Base-by-base conservation (phyloP, 2,888 invertebrate genomes). In the Acleris cristana region DNA sequence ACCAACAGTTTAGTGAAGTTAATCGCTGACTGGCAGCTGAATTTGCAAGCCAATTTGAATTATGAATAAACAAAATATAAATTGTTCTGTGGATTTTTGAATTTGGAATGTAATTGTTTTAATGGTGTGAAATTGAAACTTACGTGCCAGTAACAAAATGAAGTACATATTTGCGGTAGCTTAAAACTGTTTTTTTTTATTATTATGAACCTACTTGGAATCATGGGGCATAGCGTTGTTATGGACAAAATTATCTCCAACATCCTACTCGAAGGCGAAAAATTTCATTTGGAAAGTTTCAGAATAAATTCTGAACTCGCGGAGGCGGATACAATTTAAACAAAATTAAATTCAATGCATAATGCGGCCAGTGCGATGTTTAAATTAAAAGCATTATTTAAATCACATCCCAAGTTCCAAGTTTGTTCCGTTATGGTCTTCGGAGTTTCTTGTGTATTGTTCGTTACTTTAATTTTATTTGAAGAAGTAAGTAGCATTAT, bases 371-470 rank as follows among this genome's bases (percentile, higher is more conserved):
- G 58, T 54, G 34, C 67, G 53, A 63, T 67, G 58, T 63, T 63
- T 67, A 76, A 79, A 77, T 79, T 76, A 74, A 78, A 74, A 77
- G 72, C 71, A 77, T 81, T 81, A 80, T 66, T 66, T 66, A 66
- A 66, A 66, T 66, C 66, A 49, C 70, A 77, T 76, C 69, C 64
- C 58, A 59, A 72, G 72, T 70, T 70, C 58, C 30, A 65, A 62
- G 49, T 34, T 76, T 80, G 73, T 80, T 77, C 74, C 61, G 73
- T 69, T 73, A 77, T 80, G 76, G 59, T 61, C 58, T 58, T 68
- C 59, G 48, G 59, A 49, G 23, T 59, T 54, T 54, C 60, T 51
- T 62, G 48, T 18, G 18, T 56, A 26, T 55, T 66, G 56, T 21
- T 62, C 56, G 56, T 44, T 52, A 57, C 45, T 56, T 56, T 44